phyloP scores from a whole-genome alignment of 2,113 vertebrate genomes.

The Pelmatolapia mariae region DNA sequence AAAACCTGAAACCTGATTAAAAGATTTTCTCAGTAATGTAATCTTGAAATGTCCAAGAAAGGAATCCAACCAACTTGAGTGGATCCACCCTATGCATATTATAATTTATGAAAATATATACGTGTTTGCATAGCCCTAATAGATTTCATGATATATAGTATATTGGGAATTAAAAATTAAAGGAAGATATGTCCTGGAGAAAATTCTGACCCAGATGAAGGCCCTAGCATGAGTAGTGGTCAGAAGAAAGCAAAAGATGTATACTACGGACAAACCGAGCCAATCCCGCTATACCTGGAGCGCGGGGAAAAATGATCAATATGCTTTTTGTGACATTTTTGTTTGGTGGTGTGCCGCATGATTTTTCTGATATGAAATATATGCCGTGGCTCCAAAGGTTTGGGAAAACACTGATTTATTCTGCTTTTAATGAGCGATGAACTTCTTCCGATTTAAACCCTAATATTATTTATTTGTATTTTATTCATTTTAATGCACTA shows the following conservation, averaged over 20 bases:
- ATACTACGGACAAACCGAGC: neutral
- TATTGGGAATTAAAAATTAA: neutral
- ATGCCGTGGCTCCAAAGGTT: fast-evolving
- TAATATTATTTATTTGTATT: neutral
- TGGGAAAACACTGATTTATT: neutral
- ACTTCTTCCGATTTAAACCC: neutral
- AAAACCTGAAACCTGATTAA: neutral
- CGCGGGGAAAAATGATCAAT: fast-evolving
- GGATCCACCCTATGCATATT: neutral
- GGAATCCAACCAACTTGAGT: neutral
- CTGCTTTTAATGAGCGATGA: neutral
- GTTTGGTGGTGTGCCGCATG: neutral
- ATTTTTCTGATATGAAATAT: neutral
- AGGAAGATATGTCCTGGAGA: neutral
- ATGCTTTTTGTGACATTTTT: neutral
- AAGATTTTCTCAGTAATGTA: neutral
- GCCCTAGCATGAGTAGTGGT: neutral
- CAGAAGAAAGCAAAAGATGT: neutral
- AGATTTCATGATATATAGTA: neutral
- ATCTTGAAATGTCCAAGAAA: neutral
- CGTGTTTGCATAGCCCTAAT: neutral
- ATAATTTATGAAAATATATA: neutral
- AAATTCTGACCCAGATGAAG: neutral
- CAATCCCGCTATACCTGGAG: neutral
- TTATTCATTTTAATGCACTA: neutral